Evolutionary conservation across 2,113 vertebrate species (phyloP).

Genomic region (Pluvialis apricaria): DNA sequence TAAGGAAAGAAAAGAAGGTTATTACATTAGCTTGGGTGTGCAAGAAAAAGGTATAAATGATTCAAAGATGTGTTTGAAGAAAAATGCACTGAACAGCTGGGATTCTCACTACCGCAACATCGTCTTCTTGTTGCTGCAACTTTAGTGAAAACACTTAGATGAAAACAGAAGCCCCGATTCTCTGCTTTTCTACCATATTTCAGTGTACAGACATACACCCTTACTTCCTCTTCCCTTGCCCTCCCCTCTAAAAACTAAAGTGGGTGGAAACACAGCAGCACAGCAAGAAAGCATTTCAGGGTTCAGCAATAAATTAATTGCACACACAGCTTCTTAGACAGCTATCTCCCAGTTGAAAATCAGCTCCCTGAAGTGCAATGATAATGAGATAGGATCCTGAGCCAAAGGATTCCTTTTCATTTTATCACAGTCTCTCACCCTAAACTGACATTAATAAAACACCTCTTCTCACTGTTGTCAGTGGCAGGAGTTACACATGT

Average conservation of each 20-base stretch:
- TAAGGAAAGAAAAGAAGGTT: background rate
- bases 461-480: background rate
- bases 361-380: background rate
- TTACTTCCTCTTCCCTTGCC: background rate
- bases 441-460: background rate
- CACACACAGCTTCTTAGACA: background rate
- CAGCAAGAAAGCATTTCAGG: background rate
- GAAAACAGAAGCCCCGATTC: background rate
- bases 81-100: background rate
- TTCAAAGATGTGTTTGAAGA: background rate
- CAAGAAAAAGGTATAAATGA: background rate
- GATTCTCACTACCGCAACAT: background rate
- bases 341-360: background rate
- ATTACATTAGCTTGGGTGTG: background rate
- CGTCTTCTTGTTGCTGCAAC: background rate
- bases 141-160: background rate
- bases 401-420: background rate
- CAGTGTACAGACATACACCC: background rate
- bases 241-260: background rate
- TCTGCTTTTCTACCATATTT: background rate
- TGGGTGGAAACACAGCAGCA: background rate
- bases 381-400: background rate
- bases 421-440: background rate
- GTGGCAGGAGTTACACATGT: background rate
- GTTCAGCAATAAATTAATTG: background rate